Evolutionary conservation across 2,113 vertebrate genomes (phyloP).

Genomic region (Peromyscus polionotus): DNA sequence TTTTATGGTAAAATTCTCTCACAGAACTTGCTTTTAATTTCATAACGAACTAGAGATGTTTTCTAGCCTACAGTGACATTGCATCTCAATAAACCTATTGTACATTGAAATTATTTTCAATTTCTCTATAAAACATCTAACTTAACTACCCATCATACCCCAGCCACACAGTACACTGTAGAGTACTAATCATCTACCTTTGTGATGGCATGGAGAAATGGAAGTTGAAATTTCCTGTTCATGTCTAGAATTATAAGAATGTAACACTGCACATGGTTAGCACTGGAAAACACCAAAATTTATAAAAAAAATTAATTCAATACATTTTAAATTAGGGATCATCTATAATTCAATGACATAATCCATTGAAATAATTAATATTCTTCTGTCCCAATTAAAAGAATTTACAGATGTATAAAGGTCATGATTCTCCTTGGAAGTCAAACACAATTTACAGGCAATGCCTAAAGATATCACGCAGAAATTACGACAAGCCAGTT

Average conservation of each 20-base stretch:
- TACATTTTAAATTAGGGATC: no score
- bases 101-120: background rate
- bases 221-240: background rate
- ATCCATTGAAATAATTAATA: background rate
- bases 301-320: background rate
- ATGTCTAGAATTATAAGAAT: background rate
- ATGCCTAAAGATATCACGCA: background rate
- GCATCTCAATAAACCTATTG: background rate
- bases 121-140: background rate
- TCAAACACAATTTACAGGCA: background rate
- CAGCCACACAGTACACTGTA: background rate
- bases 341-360: background rate
- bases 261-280: background rate
- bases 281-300: background rate
- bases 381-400: background rate
- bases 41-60: background rate
- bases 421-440: background rate
- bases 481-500: background rate
- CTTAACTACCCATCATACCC: background rate
- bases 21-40: background rate
- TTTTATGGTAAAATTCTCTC: background rate
- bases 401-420: background rate
- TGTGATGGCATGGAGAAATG: background rate
- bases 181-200: background rate
- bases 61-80: background rate